Evolutionary conservation across 2,113 vertebrate genomes (phyloP), one percentile per base, ranked within the genome.

Genomic region (Pelusios castaneus): DNA sequence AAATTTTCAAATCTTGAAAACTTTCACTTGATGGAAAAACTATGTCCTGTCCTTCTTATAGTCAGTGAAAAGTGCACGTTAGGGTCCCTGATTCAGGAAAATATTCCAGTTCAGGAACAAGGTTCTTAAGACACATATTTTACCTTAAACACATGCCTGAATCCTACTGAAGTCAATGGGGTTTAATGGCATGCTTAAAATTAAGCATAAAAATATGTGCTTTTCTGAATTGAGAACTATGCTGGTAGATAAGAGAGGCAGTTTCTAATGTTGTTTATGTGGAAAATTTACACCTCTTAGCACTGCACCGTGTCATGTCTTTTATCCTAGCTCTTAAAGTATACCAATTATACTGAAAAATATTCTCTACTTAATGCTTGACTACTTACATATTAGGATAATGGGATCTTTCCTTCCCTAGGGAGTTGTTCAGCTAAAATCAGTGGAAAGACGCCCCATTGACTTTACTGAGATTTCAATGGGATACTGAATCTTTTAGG

Each of bases 281-380:
- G 93, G 92, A 78, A 93, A 87, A 96, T 96, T n/a, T 96, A 89
- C 85, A 93, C 94, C 87, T 91, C 84, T 86, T 83, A 67, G n/a
- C 85, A 58, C 80, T 93, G 96, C 94, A 96, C 92, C 87, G 93
- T 96, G 90, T 93, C 88, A 96, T 95, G 92, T 89, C 94, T 97
- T 89, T 91, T 91, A 89, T 85, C 17, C 80, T 91, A 93, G 80
- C 89, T 91, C 54, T 78, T 82, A 88, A 96, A 70, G 17, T 34
- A 70, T 34, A 38, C 78, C 82, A 70, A 91, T 87, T 94, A 85
- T 93, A 96, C 92, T 55, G 93, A 96, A 96, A 96, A 96, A 83
- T 76, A 89, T 95, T 96, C 79, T 79, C 82, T 92, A 76, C 47
- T 80, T 77, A 51, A 95, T 94, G 93, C 81, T 92, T 92, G 85